A percentile compares a stretch with the other conserved stretches of the same genome.
These are phyloP conservation scores for Bombus pyrosoma DNA, from an alignment of 1,140 invertebrate species.

Conservation along the genomic window DNA sequence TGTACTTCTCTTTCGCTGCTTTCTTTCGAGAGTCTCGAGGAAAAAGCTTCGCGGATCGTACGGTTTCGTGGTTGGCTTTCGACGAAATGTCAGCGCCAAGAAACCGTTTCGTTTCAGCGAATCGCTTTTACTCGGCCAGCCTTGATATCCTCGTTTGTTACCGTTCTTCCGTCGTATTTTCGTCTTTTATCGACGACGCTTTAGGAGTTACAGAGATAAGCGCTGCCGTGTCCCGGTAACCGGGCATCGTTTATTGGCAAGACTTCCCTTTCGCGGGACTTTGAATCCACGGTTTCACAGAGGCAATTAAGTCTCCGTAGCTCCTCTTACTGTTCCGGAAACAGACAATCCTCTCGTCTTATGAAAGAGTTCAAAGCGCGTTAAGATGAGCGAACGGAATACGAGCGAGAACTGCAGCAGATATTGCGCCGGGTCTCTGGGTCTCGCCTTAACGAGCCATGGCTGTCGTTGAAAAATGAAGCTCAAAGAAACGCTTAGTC, in stretches of 20 bases:
- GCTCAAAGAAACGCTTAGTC: constrained; percentile 22
- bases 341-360: constrained; percentile 6
- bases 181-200: constrained; percentile 24
- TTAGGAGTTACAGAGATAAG: not conserved
- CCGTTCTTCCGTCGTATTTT: not conserved
- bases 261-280: not conserved
- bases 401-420: constrained; percentile 10
- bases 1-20: not conserved
- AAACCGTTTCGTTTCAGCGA: constrained; percentile 17
- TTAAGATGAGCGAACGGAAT: not conserved
- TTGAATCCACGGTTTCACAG: not conserved
- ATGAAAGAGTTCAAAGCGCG: constrained; percentile 27
- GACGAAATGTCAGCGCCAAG: constrained; percentile 7
- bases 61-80: not conserved
- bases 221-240: not conserved
- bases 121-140: not conserved
- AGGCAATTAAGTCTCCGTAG: not conserved
- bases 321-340: not conserved
- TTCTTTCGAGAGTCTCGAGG: constrained; percentile 44
- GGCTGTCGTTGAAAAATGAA: constrained; percentile 29
- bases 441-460: not conserved
- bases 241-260: not conserved
- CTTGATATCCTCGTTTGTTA: constrained; percentile 20
- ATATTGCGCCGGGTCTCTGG: constrained; percentile 2
- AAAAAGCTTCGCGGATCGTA: constrained; percentile 29